Conservation (phyloP, 2,113 vertebrate genomes). For the Pithys albifrons region DNA sequence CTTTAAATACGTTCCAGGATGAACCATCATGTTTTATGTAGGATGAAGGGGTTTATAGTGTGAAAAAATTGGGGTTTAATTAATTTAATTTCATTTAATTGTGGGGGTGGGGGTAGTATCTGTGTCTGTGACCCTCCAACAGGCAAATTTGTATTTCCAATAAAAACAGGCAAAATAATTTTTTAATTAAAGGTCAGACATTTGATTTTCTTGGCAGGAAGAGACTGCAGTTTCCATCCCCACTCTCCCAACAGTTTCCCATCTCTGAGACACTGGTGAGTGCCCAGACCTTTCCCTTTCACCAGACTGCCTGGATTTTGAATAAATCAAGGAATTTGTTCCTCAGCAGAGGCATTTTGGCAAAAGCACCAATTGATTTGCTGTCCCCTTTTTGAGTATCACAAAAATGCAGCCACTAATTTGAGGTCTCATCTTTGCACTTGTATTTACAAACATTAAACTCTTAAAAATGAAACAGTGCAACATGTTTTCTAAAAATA, state of each 20-base stretch:
- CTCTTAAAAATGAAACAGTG: rapidly evolving
- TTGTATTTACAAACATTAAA: not conserved
- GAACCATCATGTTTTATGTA: not conserved
- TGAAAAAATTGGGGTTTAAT: not conserved
- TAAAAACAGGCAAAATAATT: not conserved
- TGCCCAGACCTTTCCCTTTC: not conserved
- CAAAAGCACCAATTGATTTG: not conserved
- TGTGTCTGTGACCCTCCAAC: not conserved
- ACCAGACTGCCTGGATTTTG: too few species aligned
- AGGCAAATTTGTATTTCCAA: not conserved
- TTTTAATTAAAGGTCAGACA: not conserved
- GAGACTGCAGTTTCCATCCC: not conserved
- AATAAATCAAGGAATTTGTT: not conserved
- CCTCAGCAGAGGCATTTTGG: not conserved
- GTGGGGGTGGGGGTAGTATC: not conserved
- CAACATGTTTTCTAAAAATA: not conserved
- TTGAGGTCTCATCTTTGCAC: not conserved
- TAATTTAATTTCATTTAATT: not conserved
- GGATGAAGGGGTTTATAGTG: not conserved
- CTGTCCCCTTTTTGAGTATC: not conserved
- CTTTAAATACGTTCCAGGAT: not conserved
- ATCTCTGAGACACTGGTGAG: rapidly evolving
- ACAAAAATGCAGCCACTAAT: rapidly evolving
- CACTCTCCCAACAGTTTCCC: not conserved
- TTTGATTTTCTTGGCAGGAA: not conserved